Conservation (phyloP, 2,888 invertebrate species). For the Scaptomyza flava region DNA sequence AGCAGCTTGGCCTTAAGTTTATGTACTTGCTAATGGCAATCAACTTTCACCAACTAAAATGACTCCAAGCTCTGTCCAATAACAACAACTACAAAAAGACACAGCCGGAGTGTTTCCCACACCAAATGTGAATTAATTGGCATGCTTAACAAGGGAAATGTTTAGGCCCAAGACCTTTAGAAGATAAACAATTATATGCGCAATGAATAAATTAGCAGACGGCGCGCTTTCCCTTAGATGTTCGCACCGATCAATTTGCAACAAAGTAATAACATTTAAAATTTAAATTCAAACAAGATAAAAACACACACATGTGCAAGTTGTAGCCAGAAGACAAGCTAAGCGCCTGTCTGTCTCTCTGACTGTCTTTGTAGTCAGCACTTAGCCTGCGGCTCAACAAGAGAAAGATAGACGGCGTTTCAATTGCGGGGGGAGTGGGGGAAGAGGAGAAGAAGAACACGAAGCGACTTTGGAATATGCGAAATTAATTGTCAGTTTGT, state of each 20-base stretch:
- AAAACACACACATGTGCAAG: constrained; percentile 11
- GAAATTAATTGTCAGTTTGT: constrained; percentile 81
- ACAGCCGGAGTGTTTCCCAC: constrained; percentile 38
- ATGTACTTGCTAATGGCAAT: constrained; percentile 71
- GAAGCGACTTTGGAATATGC: constrained; percentile 67
- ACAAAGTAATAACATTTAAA: constrained; percentile 75
- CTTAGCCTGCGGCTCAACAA: constrained; percentile 44
- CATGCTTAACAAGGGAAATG: constrained; percentile 30
- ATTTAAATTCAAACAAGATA: constrained; percentile 64
- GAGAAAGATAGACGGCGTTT: background rate
- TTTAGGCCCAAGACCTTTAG: constrained; percentile 41
- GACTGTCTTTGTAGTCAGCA: constrained; percentile 29
- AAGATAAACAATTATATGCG: constrained; percentile 74
- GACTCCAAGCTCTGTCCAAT: constrained; percentile 25
- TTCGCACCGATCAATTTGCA: constrained; percentile 68
- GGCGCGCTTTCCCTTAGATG: constrained; percentile 22
- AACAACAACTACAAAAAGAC: constrained; percentile 1
- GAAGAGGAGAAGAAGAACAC: constrained; percentile 11
- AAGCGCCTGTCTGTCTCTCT: constrained; percentile 20
- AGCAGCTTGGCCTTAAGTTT: constrained; percentile 66
- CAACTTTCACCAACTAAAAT: constrained; percentile 39
- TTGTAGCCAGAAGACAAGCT: background rate
- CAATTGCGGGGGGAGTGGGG: too few relatives aligned
- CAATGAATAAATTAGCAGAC: constrained; percentile 72
- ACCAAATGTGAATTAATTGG: constrained; percentile 51